Base-by-base conservation (phyloP, 2,113 vertebrate genomes). In the Equus przewalskii region DNA sequence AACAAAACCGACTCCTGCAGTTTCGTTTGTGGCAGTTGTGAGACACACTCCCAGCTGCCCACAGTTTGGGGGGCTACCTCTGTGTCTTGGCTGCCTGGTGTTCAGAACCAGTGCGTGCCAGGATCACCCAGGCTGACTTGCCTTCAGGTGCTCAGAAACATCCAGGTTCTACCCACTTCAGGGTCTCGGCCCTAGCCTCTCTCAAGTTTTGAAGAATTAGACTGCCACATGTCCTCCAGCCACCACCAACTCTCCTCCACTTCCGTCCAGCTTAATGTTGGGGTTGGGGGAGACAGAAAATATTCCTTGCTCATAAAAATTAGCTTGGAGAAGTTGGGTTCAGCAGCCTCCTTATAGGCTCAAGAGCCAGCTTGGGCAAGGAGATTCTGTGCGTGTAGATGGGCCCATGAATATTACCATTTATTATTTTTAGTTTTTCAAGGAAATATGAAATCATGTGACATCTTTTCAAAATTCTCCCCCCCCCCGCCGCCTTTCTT, bases 361-460 rank as follows among this genome's bases (percentile, higher is more conserved):
- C 54, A 46, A 64, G 30, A 91, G 51, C 41, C 19, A 89, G 79
- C 51, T 19, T 0, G 64, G 5, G 87, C 14, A 79, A 76, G n/a
- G n/a, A 96, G 19, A 14, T 60, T 83, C 36, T 93, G 14, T 64
- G 51, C 11, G 6, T n/a, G 9, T 44, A 91, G 58, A 80, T 22
- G 33, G 41, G 83, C 41, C 97, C 83, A 83, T 97, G 97, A 98
- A 98, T 97, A 94, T 96, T 15, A 92, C 60, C 36, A 79, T 94
- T 98, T 97, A 96, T 97, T 97, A 97, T 91, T 95, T 97, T 83
- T 79, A 36, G 30, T 90, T 98, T 98, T 98, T 90, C 81, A 97
- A 85, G 78, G 93, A 96, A 98, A 98, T 98, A 72, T 97, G 91
- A 51, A 67, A 56, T 64, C 33, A 7, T 62, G 5, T 51, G 19